Conservation (phyloP, 2,888 invertebrate species). For the Drosophila leonis region DNA sequence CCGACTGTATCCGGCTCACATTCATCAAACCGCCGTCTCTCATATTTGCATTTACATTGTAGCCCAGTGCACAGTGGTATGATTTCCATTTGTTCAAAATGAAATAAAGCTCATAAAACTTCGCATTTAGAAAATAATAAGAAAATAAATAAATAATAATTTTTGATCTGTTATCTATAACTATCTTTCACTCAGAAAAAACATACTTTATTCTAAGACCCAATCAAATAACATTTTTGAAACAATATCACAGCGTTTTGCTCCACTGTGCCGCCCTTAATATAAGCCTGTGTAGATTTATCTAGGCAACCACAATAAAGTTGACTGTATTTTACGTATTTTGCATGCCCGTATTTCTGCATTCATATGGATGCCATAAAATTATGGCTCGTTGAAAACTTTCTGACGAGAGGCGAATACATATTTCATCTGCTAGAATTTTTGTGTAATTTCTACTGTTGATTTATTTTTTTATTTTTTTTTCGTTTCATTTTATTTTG, state of each 20-base stretch:
- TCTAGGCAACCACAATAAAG: slow-evolving; percentile 57
- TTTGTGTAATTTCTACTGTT: slow-evolving; percentile 44
- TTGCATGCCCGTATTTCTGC: slow-evolving; percentile 37
- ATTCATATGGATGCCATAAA: slow-evolving; percentile 58
- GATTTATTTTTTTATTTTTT: neutral
- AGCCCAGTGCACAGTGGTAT: slow-evolving; percentile 50
- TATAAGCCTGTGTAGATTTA: slow-evolving; percentile 45
- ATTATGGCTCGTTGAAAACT: slow-evolving; percentile 71
- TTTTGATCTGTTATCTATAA: neutral
- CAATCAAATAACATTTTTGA: neutral
- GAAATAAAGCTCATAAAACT: no score
- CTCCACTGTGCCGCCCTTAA: slow-evolving; percentile 40
- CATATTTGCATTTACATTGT: slow-evolving; percentile 67
- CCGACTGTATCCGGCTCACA: slow-evolving; percentile 57
- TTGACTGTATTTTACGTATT: slow-evolving; percentile 55
- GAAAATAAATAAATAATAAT: no score
- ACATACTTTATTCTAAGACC: neutral
- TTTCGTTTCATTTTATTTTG: slow-evolving; percentile 4
- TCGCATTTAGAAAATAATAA: no score
- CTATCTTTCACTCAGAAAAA: neutral
- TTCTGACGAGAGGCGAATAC: slow-evolving; percentile 56
- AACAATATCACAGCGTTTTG: neutral
- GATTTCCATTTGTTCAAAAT: neutral
- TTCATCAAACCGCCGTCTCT: slow-evolving; percentile 60
- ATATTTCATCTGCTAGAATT: slow-evolving; percentile 56